Percentiles rank a stretch among this genome's conserved stretches.
phyloP scores from a whole-genome alignment of 37 sponge, comb jelly and placozoan species.

The Aphrocallistes beatrix region DNA sequence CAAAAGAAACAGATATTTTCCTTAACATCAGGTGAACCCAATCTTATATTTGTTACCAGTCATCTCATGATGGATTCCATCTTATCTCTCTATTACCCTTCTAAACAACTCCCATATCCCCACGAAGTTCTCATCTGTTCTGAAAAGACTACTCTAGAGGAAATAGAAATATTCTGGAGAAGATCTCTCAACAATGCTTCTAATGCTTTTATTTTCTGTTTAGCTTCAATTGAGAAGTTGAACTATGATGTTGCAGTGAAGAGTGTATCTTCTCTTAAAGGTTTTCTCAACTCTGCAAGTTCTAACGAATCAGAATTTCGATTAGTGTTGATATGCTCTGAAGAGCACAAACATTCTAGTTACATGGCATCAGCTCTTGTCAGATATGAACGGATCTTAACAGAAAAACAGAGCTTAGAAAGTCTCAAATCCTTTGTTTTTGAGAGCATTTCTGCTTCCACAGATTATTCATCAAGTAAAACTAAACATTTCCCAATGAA shows the following conservation, averaged over 20 bases:
- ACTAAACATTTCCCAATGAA: neutral
- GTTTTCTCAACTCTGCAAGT: neutral
- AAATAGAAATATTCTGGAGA: slow-evolving; percentile 3
- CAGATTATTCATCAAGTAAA: neutral
- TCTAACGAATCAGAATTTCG: neutral
- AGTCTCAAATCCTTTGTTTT: neutral
- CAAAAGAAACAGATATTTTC: too few species aligned
- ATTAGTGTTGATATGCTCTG: neutral
- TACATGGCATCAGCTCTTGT: neutral
- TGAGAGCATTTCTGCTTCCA: neutral
- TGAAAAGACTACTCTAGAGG: neutral
- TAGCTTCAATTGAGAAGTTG: slow-evolving; percentile 6
- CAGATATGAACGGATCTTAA: neutral
- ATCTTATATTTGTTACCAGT: neutral
- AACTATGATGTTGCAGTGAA: neutral
- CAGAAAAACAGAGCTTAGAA: neutral
- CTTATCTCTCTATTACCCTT: neutral
- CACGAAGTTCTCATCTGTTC: neutral
- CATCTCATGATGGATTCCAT: neutral
- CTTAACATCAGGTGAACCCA: neutral
- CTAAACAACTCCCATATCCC: neutral
- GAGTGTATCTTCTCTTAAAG: neutral
- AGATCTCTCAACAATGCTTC: neutral
- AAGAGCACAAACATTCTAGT: neutral
- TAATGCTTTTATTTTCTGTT: neutral